Conservation (phyloP, 2,113 vertebrate genomes). For the Mirza zaza region DNA sequence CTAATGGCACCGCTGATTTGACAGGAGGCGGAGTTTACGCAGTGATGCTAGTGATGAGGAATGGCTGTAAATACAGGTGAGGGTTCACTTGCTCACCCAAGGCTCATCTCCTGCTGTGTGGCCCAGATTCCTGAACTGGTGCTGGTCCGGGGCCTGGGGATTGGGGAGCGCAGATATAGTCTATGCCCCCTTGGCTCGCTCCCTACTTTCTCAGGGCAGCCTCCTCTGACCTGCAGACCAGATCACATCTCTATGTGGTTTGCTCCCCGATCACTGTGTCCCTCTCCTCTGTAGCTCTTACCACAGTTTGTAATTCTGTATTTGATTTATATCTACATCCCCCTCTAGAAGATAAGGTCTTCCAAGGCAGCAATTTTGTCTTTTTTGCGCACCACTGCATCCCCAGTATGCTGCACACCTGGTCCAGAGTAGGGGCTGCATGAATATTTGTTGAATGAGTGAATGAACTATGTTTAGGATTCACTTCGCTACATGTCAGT, state of each 20-base stretch:
- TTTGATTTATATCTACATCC: slow-evolving; percentile 44
- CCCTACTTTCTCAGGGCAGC: neutral
- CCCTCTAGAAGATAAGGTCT: neutral
- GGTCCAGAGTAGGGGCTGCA: accelerated
- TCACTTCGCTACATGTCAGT: neutral
- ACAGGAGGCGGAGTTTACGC: no score
- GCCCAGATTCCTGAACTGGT: no score
- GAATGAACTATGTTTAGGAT: neutral
- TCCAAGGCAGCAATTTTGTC: neutral
- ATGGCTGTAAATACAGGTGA: no score
- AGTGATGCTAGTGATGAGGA: no score
- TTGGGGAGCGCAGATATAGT: no score
- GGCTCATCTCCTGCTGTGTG: no score
- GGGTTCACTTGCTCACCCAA: no score
- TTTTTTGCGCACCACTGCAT: neutral
- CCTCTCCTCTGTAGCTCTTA: slow-evolving; percentile 33
- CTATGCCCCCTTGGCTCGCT: neutral
- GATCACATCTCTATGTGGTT: slow-evolving; percentile 26
- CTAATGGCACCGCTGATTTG: no score
- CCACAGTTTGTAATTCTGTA: slow-evolving; percentile 58
- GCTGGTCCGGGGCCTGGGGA: no score
- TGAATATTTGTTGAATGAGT: neutral
- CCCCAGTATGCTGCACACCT: neutral
- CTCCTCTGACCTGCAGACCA: neutral
- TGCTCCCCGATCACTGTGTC: neutral